phyloP scores from a whole-genome alignment of 2,113 vertebrate species.

The human (Homo sapiens) region DNA sequence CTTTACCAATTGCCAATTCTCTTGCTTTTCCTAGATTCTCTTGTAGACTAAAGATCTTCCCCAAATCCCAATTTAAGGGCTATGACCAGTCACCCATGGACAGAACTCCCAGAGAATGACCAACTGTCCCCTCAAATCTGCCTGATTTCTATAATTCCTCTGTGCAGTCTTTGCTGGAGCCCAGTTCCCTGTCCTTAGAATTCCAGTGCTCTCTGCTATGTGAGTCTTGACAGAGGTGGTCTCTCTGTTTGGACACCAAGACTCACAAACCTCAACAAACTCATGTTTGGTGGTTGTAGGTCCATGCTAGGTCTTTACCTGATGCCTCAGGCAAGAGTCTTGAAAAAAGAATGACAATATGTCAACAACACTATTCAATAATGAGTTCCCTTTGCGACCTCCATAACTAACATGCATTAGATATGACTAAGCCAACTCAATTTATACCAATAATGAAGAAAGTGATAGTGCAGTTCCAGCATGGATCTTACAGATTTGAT shows the following conservation, averaged over 20 bases:
- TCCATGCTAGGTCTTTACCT: neutral
- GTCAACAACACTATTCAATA: neutral
- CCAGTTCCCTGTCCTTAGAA: fast-evolving
- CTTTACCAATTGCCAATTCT: neutral
- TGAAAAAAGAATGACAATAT: neutral
- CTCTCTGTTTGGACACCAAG: neutral
- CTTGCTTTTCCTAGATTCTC: neutral
- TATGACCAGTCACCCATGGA: neutral
- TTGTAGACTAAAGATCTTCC: neutral
- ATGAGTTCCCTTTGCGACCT: neutral
- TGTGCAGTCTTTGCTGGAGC: neutral
- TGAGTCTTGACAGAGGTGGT: neutral
- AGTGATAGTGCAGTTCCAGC: neutral
- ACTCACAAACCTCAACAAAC: neutral
- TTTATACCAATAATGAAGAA: neutral
- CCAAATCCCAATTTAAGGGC: neutral
- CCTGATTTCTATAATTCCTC: neutral
- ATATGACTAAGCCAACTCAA: neutral
- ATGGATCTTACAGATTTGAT: neutral
- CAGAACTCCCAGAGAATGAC: neutral
- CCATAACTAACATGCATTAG: neutral
- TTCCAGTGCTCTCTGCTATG: neutral
- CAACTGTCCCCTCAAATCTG: neutral
- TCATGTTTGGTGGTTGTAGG: neutral
- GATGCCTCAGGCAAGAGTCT: neutral